Conservation (phyloP, 2,113 vertebrate species). For the Ploceus nigricollis region DNA sequence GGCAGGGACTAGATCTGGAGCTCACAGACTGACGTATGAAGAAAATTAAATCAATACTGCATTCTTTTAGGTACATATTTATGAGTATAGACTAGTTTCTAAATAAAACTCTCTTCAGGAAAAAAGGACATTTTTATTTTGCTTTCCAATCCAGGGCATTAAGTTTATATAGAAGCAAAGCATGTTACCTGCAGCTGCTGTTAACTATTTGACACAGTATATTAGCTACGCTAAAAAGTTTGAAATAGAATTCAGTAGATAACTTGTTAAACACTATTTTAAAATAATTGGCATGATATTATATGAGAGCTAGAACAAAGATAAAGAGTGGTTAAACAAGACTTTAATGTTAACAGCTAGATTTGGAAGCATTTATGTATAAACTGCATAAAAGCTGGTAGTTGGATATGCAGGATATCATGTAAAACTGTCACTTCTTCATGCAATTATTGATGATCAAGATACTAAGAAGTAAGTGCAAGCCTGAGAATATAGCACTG, state of each 20-base stretch:
- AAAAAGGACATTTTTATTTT: neutral
- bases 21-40: neutral
- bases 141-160: neutral
- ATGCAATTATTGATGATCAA: slow-evolving; percentile 6
- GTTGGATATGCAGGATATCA: neutral
- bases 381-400: slow-evolving; percentile 11
- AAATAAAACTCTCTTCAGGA: neutral
- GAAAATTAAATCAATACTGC: neutral
- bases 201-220: neutral
- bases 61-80: neutral
- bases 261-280: neutral
- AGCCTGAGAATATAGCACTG: neutral
- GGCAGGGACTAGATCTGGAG: neutral
- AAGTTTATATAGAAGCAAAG: slow-evolving; percentile 2
- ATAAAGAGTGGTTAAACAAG: slow-evolving; percentile 11
- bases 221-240: neutral
- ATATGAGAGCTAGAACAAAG: neutral
- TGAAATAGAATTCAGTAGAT: neutral
- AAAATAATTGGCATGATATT: neutral
- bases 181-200: slow-evolving; percentile 4
- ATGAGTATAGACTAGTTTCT: neutral
- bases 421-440: slow-evolving; percentile 20
- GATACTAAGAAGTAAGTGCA: neutral
- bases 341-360: neutral
- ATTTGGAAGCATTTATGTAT: slow-evolving; percentile 19